A percentile compares a stretch with the other conserved stretches of the same genome.
Conservation (phyloP, 2,113 vertebrate species). For the Heterocephalus glaber region DNA sequence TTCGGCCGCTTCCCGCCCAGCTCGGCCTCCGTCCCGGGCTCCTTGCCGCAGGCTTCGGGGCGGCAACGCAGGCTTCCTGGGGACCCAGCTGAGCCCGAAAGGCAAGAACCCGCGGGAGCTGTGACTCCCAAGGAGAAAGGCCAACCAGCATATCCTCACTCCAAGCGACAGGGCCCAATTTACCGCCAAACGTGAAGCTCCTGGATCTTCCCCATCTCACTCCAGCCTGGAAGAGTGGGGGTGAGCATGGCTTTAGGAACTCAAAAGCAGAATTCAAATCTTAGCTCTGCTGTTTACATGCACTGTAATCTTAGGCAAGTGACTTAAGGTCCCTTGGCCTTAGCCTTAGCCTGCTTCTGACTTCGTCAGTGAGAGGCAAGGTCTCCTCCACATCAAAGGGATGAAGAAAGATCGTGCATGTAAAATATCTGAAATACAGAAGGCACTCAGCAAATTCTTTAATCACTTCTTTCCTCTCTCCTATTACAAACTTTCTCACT, state of each 20-base stretch:
- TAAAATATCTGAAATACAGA: constrained; percentile 14
- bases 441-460: background rate
- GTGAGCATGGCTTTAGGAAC: background rate
- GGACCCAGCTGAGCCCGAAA: background rate
- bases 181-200: background rate
- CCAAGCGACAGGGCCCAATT: background rate
- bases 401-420: background rate
- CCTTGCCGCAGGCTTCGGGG: background rate
- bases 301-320: background rate
- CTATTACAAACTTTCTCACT: constrained; percentile 56
- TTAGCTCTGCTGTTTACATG: background rate
- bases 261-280: constrained; percentile 21
- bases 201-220: background rate
- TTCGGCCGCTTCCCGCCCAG: constrained; percentile 39
- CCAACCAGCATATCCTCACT: background rate
- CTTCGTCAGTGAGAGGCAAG: background rate
- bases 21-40: background rate
- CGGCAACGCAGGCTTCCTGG: background rate
- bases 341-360: background rate
- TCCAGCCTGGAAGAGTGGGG: background rate
- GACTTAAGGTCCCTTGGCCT: background rate
- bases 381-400: background rate
- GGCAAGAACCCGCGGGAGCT: background rate
- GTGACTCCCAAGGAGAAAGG: background rate
- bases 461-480: background rate